These are phyloP conservation scores for Drosophila cracens DNA, from an alignment of 2,888 invertebrate species.

Conservation along the genomic window DNA sequence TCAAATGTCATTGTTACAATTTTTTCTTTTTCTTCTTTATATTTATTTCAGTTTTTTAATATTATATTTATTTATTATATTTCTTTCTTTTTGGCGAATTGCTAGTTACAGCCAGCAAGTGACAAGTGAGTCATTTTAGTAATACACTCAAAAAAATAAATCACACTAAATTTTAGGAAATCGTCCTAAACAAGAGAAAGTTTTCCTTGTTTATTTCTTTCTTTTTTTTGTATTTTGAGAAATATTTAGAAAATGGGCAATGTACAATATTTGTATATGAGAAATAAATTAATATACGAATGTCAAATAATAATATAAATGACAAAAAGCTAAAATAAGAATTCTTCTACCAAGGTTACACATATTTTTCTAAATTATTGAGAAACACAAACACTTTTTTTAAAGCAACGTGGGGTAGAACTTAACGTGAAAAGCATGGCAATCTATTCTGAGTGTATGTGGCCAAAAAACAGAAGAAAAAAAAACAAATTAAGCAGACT, in stretches of 20 bases:
- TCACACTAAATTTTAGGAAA: neutral
- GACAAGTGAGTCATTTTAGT: slow-evolving; percentile 51
- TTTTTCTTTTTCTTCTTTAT: slow-evolving; percentile 18
- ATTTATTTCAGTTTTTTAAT: neutral
- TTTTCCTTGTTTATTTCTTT: neutral
- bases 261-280: too few relatives aligned
- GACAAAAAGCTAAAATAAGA: too few relatives aligned
- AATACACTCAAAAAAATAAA: slow-evolving; percentile 12
- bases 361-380: neutral
- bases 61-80: neutral
- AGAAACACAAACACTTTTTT: too few relatives aligned
- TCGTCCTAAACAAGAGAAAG: too few relatives aligned
- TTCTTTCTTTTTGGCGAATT: slow-evolving; percentile 34
- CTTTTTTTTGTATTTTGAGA: too few relatives aligned
- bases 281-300: too few relatives aligned
- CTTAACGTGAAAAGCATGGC: neutral
- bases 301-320: too few relatives aligned
- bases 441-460: neutral
- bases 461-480: neutral
- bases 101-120: slow-evolving; percentile 36
- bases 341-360: neutral
- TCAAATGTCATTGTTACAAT: slow-evolving; percentile 50
- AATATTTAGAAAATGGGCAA: too few relatives aligned
- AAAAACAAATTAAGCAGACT: neutral
- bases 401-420: too few relatives aligned